These are phyloP conservation scores for Parnassius apollo DNA, from an alignment of 2,888 invertebrate species.

Conservation along the genomic window DNA sequence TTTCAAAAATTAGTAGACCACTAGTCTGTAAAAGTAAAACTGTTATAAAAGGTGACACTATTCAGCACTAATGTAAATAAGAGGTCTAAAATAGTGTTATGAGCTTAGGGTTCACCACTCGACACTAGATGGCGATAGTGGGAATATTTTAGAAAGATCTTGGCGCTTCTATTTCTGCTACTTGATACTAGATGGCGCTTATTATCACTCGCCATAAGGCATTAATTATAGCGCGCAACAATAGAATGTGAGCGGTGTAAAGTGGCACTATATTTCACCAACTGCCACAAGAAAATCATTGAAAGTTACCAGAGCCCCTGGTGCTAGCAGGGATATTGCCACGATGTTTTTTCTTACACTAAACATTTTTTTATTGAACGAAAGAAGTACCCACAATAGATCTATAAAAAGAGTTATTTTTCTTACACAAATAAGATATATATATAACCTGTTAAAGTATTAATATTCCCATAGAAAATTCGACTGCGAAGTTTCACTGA, in stretches of 20 bases:
- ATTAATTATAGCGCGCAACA: too few species aligned
- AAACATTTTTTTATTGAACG: constrained; percentile 13
- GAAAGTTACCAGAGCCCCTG: constrained; percentile 13
- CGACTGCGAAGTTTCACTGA: too few species aligned
- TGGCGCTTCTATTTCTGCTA: too few species aligned
- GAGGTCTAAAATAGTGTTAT: constrained; percentile 28
- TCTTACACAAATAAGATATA: too few species aligned
- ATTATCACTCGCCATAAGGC: too few species aligned
- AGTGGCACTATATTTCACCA: constrained; percentile 24
- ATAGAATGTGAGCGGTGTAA: constrained; percentile 28
- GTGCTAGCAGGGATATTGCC: constrained; percentile 15
- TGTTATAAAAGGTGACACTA: constrained; percentile 29
- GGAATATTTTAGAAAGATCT: too few species aligned
- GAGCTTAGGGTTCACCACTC: too few species aligned
- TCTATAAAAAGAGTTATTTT: too few species aligned
- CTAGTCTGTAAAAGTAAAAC: constrained; percentile 26
- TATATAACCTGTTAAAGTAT: too few species aligned
- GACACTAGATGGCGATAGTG: too few species aligned
- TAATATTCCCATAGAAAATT: too few species aligned
- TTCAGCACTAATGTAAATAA: constrained; percentile 32
- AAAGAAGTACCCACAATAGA: constrained; percentile 16
- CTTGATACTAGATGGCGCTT: too few species aligned
- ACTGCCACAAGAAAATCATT: constrained; percentile 7
- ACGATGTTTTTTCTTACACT: constrained; percentile 16
- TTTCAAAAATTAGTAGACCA: constrained; percentile 35